Evolutionary conservation across 1,140 invertebrate species (phyloP).

Genomic region (Euura saliciscinereae): DNA sequence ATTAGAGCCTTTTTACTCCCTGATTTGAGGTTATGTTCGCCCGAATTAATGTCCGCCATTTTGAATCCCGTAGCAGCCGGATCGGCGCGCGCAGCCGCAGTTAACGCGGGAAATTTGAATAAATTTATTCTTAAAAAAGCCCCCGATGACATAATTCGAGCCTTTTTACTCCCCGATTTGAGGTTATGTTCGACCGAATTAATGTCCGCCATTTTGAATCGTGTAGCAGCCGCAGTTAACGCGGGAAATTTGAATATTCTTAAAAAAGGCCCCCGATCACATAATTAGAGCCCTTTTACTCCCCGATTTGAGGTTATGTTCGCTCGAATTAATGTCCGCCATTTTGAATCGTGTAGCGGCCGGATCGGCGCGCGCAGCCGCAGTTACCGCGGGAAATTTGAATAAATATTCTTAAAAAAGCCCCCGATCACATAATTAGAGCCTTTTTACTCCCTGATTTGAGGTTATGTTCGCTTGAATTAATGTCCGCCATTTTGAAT

Average conservation of each 20-base stretch:
- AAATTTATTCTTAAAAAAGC: too few relatives aligned
- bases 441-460: neutral
- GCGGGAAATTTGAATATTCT: neutral
- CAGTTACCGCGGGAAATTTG: neutral
- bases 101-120: neutral
- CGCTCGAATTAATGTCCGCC: constrained; percentile 14
- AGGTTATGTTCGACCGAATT: constrained; percentile 31
- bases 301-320: constrained; percentile 27
- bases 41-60: constrained; percentile 17
- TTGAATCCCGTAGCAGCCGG: constrained; percentile 24
- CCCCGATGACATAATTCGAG: too few relatives aligned
- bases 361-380: constrained; percentile 19
- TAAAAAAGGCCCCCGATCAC: too few relatives aligned
- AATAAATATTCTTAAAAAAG: too few relatives aligned
- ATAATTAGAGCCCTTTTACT: neutral
- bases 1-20: neutral
- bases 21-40: constrained; percentile 27
- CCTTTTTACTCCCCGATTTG: neutral
- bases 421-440: too few relatives aligned
- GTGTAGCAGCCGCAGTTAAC: constrained; percentile 12
- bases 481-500: constrained; percentile 26
- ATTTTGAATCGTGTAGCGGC: constrained; percentile 26
- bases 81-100: constrained; percentile 16
- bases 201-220: constrained; percentile 26
- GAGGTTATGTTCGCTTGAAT: constrained; percentile 31